Base-by-base conservation (phyloP, 1,140 invertebrate genomes). In the Magallana angulata region DNA sequence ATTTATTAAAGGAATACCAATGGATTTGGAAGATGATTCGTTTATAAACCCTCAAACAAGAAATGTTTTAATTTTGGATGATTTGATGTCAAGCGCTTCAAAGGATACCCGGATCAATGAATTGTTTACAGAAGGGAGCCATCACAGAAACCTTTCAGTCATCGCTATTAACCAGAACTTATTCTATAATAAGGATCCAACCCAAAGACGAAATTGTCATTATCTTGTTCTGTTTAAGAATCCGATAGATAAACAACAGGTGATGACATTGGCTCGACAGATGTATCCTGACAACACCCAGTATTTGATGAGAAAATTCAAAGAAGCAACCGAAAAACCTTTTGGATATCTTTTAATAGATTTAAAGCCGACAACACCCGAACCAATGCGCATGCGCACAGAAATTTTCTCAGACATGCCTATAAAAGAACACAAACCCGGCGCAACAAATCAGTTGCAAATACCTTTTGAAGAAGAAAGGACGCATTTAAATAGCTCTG, bases 191-290 rank as follows among this genome's bases (percentile, higher is more conserved):
- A 48, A 48, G 36, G 71, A 87, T 60, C 83, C 85, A 64, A 89
- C 64, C 14, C 88, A 89, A 62, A 56, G 88, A 56, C 48, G 88
- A 68, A 89, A 84, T 48, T 71, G 86, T 62, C 84, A 90, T 76
- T 90, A 88, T 80, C 59, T 89, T 6, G 71, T 87, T 24, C 71
- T 88, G 18, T 88, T 88, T 76, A 90, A 90, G 7, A 90, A 88
- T 80, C 84, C 86, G 8, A 84, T 85, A 24, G 83, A 82, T 48
- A 87, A 82, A 82, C 84, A 85, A 76, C 68, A 76, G 24, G 48
- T 76, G 30, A 76, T 85, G 84, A 76, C 84, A n/a, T 36, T 85
- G 18, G 84, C 84, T 56, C 84, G 84, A 59, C 84, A 85, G 68
- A 85, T 76, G 84, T 85, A 85, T 71, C 84, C 84, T 18, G 62